Base-by-base conservation (phyloP, 2,113 vertebrate genomes). In the Crypturellus undulatus region DNA sequence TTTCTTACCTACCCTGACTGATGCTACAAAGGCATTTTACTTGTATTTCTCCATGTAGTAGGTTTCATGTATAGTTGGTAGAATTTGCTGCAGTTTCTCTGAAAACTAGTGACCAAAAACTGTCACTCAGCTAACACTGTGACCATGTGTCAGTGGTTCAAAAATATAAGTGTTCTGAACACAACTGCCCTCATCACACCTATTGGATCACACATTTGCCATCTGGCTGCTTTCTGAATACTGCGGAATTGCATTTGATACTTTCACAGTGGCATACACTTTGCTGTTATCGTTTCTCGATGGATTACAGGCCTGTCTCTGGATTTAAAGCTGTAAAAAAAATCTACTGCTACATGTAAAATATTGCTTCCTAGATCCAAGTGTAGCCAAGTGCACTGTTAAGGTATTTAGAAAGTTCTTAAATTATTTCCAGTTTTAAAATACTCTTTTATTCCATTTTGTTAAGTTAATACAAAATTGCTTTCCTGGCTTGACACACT, bases 321-420 rank as follows among this genome's bases (percentile, higher is more conserved):
- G 79, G 75, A 94, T 86, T 79, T 86, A 69, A 79, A 84, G 76
- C 73, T 91, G 32, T 9, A 70, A 93, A 92, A 95, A 87, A 87
- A 83, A 4, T 62, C 65, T n/a, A 34, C 84, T 92, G 60, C 79
- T 80, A 70, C 32, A 49, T 63, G 40, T 94, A 93, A 98, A 97
- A 97, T 96, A 97, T 79, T 90, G 68, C 93, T 97, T 96, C 91
- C 93, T 97, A 88, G 91, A 94, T 88, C 93, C 45, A 83, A 95
- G 58, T 19, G 12, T 79, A 79, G 95, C 91, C 96, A 96, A 94
- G 81, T 47, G 49, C 6, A 30, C 96, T 89, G 85, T 79, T 89
- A 96, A 95, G 86, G 80, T 89, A 96, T 93, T 97, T 96, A 87
- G 90, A 93, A 92, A 75, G 64, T 83, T 96, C 96, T 96, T 67